Evolutionary conservation across 2,797 vertebrate species (phyloP).

Genomic region (Sebastes alutus): DNA sequence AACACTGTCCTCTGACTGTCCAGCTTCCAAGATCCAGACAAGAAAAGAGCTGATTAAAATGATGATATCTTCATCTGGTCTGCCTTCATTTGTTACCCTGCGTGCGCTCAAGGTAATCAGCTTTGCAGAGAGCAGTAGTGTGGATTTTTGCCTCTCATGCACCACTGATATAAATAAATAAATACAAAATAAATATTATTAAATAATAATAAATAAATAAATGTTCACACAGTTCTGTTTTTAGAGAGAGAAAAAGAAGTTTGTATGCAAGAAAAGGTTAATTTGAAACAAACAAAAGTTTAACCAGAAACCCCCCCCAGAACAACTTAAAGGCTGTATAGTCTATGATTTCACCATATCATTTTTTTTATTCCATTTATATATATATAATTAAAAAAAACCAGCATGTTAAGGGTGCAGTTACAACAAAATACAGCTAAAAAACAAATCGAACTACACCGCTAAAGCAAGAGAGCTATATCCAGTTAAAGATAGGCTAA

Average conservation of each 20-base stretch:
- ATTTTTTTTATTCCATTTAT: not conserved
- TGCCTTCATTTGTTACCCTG: conserved; percentile 1
- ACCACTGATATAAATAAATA: too few species aligned
- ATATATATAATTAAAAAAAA: not conserved
- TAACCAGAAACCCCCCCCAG: not conserved
- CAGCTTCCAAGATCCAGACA: conserved; percentile 3
- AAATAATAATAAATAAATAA: too few species aligned
- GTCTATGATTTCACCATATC: not conserved
- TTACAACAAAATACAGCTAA: not conserved
- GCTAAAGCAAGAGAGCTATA: not conserved
- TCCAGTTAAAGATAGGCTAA: not conserved
- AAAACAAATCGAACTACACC: not conserved
- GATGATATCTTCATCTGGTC: not conserved
- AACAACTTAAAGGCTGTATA: not conserved
- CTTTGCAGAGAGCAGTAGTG: not conserved
- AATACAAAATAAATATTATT: too few species aligned
- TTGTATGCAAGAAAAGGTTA: too few species aligned
- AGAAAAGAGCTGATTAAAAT: conserved; percentile 2
- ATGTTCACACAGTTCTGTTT: too few species aligned
- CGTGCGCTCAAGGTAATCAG: not conserved
- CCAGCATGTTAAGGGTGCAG: not conserved
- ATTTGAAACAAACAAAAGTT: not conserved
- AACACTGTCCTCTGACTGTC: not conserved
- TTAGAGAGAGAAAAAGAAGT: too few species aligned
- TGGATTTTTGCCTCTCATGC: conserved; percentile 14